A percentile compares a stretch with the other conserved stretches of the same genome.
phyloP scores from a whole-genome alignment of 2,113 vertebrate genomes.

The Pygathrix nemaeus region DNA sequence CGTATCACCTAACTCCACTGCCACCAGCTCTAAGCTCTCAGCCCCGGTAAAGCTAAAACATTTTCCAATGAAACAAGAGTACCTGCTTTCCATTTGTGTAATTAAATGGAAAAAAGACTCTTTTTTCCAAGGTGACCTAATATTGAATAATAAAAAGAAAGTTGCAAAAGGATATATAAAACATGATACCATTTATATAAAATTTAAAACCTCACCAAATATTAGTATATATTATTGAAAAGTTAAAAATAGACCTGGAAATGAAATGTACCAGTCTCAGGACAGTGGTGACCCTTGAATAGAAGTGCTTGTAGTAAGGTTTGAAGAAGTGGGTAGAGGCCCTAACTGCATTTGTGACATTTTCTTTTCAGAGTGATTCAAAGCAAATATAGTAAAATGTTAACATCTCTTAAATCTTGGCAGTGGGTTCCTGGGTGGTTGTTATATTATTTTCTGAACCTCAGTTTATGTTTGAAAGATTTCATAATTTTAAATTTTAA shows the following conservation, averaged over 20 bases:
- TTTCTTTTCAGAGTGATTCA: not conserved
- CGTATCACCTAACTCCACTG: not conserved
- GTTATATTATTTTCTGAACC: not conserved
- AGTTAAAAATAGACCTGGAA: not conserved
- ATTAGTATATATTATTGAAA: not conserved
- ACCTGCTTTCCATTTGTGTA: not conserved
- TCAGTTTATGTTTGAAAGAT: not conserved
- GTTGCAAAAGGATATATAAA: not conserved
- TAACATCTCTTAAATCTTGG: not conserved
- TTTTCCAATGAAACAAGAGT: not conserved
- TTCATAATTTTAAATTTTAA: conserved; percentile 26
- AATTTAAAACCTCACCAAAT: not conserved
- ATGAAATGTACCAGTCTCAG: not conserved
- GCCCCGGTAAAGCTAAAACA: not conserved
- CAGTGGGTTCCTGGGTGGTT: not conserved
- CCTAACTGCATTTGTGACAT: not conserved
- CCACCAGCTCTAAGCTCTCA: not conserved
- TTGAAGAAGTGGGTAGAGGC: accelerated
- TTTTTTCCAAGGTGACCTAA: not conserved
- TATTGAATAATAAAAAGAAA: conserved; percentile 5
- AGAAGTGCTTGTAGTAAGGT: not conserved
- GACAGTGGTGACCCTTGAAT: not conserved
- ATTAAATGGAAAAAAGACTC: not conserved
- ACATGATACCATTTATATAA: not conserved
- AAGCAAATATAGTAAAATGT: not conserved